phyloP scores from a whole-genome alignment of 2,888 invertebrate genomes.

The Metacarcinus magister region DNA sequence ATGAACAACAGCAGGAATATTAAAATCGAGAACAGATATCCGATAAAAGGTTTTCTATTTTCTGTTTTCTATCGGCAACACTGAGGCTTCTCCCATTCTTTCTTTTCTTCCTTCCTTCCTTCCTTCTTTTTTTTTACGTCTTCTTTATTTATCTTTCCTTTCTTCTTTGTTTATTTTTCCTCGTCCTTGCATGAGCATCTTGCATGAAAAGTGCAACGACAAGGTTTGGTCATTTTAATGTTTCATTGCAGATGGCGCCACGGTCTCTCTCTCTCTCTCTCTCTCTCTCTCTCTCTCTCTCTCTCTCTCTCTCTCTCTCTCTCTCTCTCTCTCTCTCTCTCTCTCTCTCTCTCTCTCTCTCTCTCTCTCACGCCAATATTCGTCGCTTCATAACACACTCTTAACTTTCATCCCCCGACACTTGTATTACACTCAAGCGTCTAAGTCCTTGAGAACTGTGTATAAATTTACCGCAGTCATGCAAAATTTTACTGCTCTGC shows the following conservation, averaged over 20 bases:
- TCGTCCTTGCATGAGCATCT: no score
- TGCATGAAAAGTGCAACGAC: no score
- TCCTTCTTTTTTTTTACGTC: background rate
- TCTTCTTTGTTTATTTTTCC: background rate
- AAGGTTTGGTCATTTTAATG: no score
- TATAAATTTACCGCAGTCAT: background rate
- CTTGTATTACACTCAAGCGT: background rate
- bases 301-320: background rate
- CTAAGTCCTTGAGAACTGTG: background rate
- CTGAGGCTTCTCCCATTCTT: background rate
- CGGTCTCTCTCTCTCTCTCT: background rate
- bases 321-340: constrained; percentile 8
- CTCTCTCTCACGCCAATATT: background rate
- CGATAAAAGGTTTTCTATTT: background rate
- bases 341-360: background rate
- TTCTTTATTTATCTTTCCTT: background rate
- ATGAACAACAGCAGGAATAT: background rate
- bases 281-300: background rate
- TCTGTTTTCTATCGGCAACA: background rate
- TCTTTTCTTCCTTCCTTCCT: background rate
- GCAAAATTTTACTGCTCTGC: background rate
- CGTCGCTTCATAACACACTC: background rate
- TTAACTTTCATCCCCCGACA: background rate
- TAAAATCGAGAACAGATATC: background rate
- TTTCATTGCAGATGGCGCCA: no score